Base-by-base conservation (phyloP, 1,140 invertebrate species). In the Zelostemma sp. region DNA sequence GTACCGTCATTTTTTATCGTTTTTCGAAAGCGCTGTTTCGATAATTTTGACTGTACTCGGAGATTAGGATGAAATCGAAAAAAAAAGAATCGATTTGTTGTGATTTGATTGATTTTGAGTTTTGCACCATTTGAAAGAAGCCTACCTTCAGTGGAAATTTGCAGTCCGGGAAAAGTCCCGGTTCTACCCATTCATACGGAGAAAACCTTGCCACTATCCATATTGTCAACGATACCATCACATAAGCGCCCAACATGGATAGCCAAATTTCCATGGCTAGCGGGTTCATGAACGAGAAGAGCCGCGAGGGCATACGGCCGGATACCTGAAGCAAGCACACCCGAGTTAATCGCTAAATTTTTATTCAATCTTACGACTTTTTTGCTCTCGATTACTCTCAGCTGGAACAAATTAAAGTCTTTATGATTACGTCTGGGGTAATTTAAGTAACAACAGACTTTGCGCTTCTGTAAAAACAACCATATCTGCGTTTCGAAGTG, bases 251-350 rank as follows among this genome's bases (percentile, higher is more conserved):
- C 18, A 91, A 78, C 78, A 91, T 87, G 65, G 88, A 91, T 14
- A 91, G 76, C 90, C 91, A 92, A 58, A 92, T 90, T 76, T 91
- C 89, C 49, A 89, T 85, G 9, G 90, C 90, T n/a, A 92, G 82
- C 1, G 91, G 91, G 66, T 88, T 89, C 80, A 92, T 86, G 81
- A 92, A 92, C 19, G 89, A 90, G 83, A 92, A 92, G 35, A 92
- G 81, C 35, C 88, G 85, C 19, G 88, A 87, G n/a, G 89, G 86
- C 74, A 88, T 87, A 65, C 87, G 85, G 33, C 82, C 81, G 35
- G 89, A 88, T 1, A 89, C 87, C 88, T 88, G 75, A 73, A 81
- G 81, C 80, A 84, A 73, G 77, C 66, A 75, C 40, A 71, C 56
- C 50, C 21, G 41, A 5, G 19, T 66, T 60, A 57, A 35, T 61